phyloP scores from a whole-genome alignment of 2,888 invertebrate genomes.

The Hermaeophaga mercurialis region DNA sequence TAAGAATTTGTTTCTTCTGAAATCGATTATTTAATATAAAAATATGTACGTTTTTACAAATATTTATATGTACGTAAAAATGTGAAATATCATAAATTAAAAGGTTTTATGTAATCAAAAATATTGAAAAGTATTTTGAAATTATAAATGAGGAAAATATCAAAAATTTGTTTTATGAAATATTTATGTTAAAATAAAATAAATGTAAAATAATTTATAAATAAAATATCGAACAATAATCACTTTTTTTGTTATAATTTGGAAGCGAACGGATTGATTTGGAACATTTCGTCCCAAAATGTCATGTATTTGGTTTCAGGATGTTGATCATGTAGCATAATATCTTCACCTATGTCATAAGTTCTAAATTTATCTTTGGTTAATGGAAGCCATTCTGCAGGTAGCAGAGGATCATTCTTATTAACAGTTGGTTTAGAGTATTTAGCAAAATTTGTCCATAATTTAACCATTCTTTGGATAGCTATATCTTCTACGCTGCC shows the following conservation, averaged over 20 bases:
- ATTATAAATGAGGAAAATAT: no score
- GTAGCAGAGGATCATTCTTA: constrained; percentile 26
- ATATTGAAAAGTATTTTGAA: no score
- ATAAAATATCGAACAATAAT: no score
- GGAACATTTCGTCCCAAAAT: constrained; percentile 45
- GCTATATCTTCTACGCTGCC: constrained; percentile 37
- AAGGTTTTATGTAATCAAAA: no score
- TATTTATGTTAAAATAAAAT: no score
- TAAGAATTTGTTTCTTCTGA: no score
- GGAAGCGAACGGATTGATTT: constrained; percentile 16
- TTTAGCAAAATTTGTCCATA: constrained; percentile 50
- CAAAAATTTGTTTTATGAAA: no score
- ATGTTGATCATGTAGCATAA: constrained; percentile 39
- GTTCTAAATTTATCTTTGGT: constrained; percentile 39
- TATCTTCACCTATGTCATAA: constrained; percentile 46
- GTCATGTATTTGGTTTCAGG: constrained; percentile 45
- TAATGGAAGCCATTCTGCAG: constrained; percentile 44
- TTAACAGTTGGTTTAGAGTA: constrained; percentile 42
- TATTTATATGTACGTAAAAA: no score
- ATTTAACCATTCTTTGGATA: constrained; percentile 38
- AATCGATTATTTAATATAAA: no score
- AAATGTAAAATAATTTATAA: no score
- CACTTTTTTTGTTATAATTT: constrained; percentile 21
- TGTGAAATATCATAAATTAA: no score
- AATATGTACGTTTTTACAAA: no score